Evolutionary conservation across 2,797 vertebrate genomes (phyloP), one percentile per base, ranked within the genome.

Genomic region (Syndactyla subalaris): DNA sequence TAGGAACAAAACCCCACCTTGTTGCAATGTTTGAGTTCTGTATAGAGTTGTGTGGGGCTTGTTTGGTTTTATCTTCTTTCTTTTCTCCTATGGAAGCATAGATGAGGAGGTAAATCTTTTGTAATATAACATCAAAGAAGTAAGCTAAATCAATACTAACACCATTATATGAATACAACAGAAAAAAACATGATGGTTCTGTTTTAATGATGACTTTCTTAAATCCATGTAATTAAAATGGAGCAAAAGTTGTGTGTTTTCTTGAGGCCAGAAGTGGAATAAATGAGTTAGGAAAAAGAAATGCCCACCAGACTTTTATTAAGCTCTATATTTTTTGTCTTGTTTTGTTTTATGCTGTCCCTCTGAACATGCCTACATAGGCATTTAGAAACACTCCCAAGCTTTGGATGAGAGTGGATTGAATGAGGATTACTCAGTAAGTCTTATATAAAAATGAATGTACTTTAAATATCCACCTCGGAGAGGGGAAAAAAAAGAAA

Each of bases 381-480:
- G 3, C 34, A 41, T 83, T 78, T 85, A 45, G 20, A 94, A 93
- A 77, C 12, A 74, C 11, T 22, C 18, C 12, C 9, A 26, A 55
- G 61, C 36, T 62, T 73, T 88, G 66, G 14, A 13, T 72, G 55
- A 80, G n/a, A 90, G 61, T 62, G 22, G 58, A 66, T 48, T 93
- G 43, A 91, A 52, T 52, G 45, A 92, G 57, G 49, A 62, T 85
- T 90, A 63, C 43, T 58, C 83, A 51, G 62, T 73, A 26, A 48
- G 24, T 74, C 16, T 80, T 90, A 45, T 7, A 65, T 57, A 90
- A 94, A 93, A 79, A 62, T 18, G 21, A 74, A 57, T 48, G 32
- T 80, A 70, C 67, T 90, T 90, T 84, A 91, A 95, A 79, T 77
- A 89, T 51, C 62, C 36, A 92, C 65, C 52, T 73, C 87, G 67